Base-by-base conservation (phyloP, 1,140 invertebrate genomes). In the Drosophila carrolli region DNA sequence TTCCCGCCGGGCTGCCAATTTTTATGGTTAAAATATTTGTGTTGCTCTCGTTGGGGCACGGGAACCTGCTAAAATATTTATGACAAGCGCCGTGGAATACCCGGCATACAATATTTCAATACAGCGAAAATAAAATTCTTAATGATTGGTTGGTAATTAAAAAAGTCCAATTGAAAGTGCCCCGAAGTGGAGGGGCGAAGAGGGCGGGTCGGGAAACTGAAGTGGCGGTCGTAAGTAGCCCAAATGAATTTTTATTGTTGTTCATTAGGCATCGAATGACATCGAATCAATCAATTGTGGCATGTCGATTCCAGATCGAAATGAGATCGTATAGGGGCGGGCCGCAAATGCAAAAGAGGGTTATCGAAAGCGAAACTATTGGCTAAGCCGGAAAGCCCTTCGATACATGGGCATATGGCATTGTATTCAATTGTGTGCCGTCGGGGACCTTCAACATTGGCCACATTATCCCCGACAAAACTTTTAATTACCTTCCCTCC, bases 51-150 rank as follows among this genome's bases (percentile, higher is more conserved):
- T 54, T 35, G 29, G 43, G 44, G 35, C 50, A 9, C 37, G 41
- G 59, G 70, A 55, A 71, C 48, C 60, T 73, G 76, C 84, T 88
- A 79, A 88, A 88, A 88, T 89, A 88, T 88, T 88, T 88, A 88
- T 88, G 76, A 83, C 79, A 79, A 79, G 80, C 84, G 75, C 62
- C 51, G 62, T 65, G 72, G 56, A 60, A 61, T 55, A 63, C 38
- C 44, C 72, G 44, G 13, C 67, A 54, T 63, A 67, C 61, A 37
- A 83, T 88, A 79, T 88, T 88, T 88, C 83, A 88, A 88, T 89
- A 88, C 74, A 50, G 37, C 29, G 37, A 35, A 37, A 57, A 71
- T 58, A 50, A 71, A 71, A 58, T 58, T 72, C 68, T 70, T 72
- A 50, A 48, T 72, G 53, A 50, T 71, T 50, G 51, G 66, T 40